These are phyloP conservation scores for Lepidurus apus DNA, from an alignment of 1,140 invertebrate genomes.

Conservation along the genomic window DNA sequence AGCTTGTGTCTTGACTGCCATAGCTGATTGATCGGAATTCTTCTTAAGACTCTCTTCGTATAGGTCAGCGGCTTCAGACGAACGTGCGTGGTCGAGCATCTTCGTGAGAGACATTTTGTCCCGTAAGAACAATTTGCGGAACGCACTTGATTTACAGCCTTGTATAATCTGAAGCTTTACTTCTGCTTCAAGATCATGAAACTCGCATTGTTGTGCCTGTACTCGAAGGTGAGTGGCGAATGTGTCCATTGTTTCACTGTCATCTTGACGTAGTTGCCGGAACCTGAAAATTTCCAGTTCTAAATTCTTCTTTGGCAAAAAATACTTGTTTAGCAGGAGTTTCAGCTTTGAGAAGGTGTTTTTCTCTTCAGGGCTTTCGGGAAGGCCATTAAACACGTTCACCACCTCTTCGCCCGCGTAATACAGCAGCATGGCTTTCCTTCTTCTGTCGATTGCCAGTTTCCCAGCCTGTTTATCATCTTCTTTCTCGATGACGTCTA, in stretches of 20 bases:
- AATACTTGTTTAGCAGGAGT: too few relatives aligned
- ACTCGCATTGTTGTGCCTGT: conserved; percentile 11
- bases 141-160: conserved; percentile 19
- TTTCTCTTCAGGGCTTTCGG: background rate
- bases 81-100: conserved; percentile 14
- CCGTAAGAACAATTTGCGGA: background rate
- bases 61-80: background rate
- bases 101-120: background rate
- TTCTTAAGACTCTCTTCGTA: conserved; percentile 1
- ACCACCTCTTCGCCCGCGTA: conserved; percentile 17
- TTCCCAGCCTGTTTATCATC: background rate
- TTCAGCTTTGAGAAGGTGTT: too few relatives aligned
- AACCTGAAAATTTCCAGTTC: too few relatives aligned
- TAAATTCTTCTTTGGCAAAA: too few relatives aligned
- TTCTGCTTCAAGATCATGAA: background rate
- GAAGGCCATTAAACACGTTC: background rate
- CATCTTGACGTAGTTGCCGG: too few relatives aligned
- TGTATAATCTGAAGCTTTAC: conserved; percentile 17
- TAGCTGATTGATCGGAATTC: background rate
- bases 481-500: background rate
- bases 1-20: background rate
- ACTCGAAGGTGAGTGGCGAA: background rate
- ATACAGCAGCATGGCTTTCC: background rate
- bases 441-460: conserved; percentile 13
- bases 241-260: too few relatives aligned